Conservation (phyloP, 1,140 invertebrate species). For the Brachionus asplanchnoidis region DNA sequence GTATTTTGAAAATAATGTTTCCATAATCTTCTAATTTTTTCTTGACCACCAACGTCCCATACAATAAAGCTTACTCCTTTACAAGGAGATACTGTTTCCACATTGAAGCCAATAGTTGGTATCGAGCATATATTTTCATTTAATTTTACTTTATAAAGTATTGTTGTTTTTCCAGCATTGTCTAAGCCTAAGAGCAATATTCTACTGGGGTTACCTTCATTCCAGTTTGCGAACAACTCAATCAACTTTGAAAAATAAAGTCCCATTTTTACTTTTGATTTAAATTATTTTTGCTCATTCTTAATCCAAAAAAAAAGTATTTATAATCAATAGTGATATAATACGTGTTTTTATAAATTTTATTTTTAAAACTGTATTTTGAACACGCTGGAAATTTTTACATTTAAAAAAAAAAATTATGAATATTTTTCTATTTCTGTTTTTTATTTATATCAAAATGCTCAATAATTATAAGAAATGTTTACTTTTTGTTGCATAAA, state of each 20-base stretch:
- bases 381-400: slow-evolving; percentile 21
- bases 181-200: slow-evolving; percentile 54
- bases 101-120: slow-evolving; percentile 72
- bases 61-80: slow-evolving; percentile 63
- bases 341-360: neutral
- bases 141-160: slow-evolving; percentile 89
- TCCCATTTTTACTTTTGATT: slow-evolving; percentile 47
- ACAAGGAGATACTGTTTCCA: slow-evolving; percentile 69
- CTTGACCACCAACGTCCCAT: slow-evolving; percentile 59
- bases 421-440: neutral
- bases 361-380: neutral
- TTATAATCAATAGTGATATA: neutral
- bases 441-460: no score
- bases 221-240: slow-evolving; percentile 44
- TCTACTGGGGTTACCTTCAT: slow-evolving; percentile 45
- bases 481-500: no score
- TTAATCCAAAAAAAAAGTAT: neutral
- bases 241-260: slow-evolving; percentile 47
- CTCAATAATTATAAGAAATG: no score
- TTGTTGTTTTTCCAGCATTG: slow-evolving; percentile 48
- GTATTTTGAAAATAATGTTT: slow-evolving; percentile 54
- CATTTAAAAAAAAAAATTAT: slow-evolving; percentile 15
- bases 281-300: neutral
- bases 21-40: slow-evolving; percentile 57
- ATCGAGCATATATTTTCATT: slow-evolving; percentile 61